Percentiles rank a stretch among this genome's conserved stretches.
Conservation (phyloP, 2,113 vertebrate genomes). For the Varanus komodoensis region DNA sequence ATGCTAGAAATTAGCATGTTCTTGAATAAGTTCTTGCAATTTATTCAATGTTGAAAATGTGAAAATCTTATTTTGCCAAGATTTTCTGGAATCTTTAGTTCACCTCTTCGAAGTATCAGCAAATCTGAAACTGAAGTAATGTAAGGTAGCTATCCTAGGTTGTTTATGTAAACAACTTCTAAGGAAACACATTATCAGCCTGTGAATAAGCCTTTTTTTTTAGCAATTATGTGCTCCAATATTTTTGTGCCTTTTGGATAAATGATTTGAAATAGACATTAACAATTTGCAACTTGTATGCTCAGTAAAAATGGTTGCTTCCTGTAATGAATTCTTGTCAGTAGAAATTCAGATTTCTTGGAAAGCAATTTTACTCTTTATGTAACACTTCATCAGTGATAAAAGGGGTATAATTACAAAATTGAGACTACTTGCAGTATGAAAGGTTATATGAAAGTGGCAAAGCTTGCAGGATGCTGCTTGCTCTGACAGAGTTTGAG, state of each 20-base stretch:
- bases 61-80: background rate
- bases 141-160: background rate
- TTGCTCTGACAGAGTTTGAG: slow-evolving; percentile 5
- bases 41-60: background rate
- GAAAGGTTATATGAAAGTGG: background rate
- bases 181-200: too few species aligned
- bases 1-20: background rate
- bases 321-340: slow-evolving; percentile 24
- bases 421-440: slow-evolving; percentile 10
- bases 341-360: slow-evolving; percentile 21
- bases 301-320: slow-evolving; percentile 10
- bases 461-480: background rate
- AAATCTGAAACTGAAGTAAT: background rate
- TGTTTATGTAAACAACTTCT: background rate
- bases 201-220: slow-evolving; percentile 3
- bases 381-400: slow-evolving; percentile 26
- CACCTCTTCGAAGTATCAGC: background rate
- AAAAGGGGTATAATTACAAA: slow-evolving; percentile 3
- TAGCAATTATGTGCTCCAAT: slow-evolving; percentile 12
- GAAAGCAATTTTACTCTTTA: background rate
- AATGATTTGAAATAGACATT: slow-evolving; percentile 29
- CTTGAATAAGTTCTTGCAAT: background rate
- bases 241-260: slow-evolving; percentile 11
- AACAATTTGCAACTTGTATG: background rate
- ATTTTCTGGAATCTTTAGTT: background rate